phyloP scores from a whole-genome alignment of 2,797 vertebrate genomes.

The Chromis chromis region DNA sequence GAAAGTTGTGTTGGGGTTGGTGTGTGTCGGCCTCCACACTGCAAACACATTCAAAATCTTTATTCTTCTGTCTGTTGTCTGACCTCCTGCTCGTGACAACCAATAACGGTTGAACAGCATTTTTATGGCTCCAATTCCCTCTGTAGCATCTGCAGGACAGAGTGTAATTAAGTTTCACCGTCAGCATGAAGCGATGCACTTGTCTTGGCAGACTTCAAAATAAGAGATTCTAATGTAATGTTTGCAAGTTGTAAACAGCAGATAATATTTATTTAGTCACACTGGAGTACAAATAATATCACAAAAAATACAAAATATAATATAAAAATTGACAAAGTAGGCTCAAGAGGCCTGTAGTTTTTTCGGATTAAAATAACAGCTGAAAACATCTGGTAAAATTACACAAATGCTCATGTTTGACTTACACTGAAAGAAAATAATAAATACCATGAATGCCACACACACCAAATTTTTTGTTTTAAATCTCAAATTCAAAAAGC shows the following conservation, averaged over 20 bases:
- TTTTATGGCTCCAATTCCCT: conserved; percentile 28
- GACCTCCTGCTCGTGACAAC: conserved; percentile 60
- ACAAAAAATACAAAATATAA: too few relatives aligned
- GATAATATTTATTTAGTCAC: too few relatives aligned
- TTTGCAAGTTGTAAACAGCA: background rate
- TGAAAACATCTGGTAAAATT: too few relatives aligned
- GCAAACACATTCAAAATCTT: conserved; percentile 83
- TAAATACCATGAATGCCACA: too few relatives aligned
- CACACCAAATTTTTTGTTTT: too few relatives aligned
- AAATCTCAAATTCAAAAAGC: too few relatives aligned
- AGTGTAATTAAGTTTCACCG: conserved; percentile 18
- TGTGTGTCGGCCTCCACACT: conserved; percentile 53
- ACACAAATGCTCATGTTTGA: too few relatives aligned
- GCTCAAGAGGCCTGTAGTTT: too few relatives aligned
- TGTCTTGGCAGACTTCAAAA: background rate
- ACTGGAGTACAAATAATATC: too few relatives aligned
- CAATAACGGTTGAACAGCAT: conserved; percentile 40
- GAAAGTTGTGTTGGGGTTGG: conserved; percentile 40
- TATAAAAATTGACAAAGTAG: too few relatives aligned
- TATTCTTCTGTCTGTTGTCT: conserved; percentile 49
- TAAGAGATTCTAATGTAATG: background rate
- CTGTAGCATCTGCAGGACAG: conserved; percentile 5
- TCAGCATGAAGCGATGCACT: conserved; percentile 9
- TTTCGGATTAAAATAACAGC: too few relatives aligned
- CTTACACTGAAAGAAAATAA: too few relatives aligned